A percentile compares a stretch with the other conserved stretches of the same genome.
Evolutionary conservation across 2,888 invertebrate genomes (phyloP).

Genomic region (Dasypogon diadema): DNA sequence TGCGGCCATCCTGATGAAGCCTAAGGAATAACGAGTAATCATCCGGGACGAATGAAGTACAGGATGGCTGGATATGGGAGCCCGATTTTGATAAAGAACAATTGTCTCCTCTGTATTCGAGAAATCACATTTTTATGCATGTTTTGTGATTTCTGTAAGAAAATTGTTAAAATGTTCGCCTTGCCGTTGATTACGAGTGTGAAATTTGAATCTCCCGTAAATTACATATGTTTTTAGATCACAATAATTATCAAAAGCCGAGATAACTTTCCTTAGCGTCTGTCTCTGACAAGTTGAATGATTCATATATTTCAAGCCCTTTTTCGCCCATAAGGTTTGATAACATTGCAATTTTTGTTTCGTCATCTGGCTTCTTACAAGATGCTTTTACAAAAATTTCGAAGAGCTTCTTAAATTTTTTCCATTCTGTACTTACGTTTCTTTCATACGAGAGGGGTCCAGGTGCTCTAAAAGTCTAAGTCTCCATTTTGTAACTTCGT

Average conservation of each 20-base stretch:
- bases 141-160: slow-evolving; percentile 42
- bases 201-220: slow-evolving; percentile 48
- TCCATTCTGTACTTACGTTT: not conserved
- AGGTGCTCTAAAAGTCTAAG: not conserved
- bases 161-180: slow-evolving; percentile 48
- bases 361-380: not conserved
- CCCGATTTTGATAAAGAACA: too few species aligned
- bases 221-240: slow-evolving; percentile 36
- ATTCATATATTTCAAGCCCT: slow-evolving; percentile 3
- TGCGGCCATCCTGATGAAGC: too few species aligned
- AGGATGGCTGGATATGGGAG: too few species aligned
- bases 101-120: not conserved
- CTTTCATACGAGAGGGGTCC: not conserved
- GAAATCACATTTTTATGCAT: slow-evolving; percentile 50
- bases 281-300: not conserved
- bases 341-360: not conserved
- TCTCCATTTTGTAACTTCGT: too few species aligned
- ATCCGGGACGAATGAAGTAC: too few species aligned
- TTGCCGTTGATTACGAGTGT: slow-evolving; percentile 21
- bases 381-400: slow-evolving; percentile 5
- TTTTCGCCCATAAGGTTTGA: slow-evolving; percentile 19
- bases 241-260: slow-evolving; percentile 37
- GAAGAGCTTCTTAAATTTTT: not conserved
- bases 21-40: too few species aligned
- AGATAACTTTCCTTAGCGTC: slow-evolving; percentile 31